Conservation (phyloP, 2,888 invertebrate genomes). For the Rhagonycha fulva region DNA sequence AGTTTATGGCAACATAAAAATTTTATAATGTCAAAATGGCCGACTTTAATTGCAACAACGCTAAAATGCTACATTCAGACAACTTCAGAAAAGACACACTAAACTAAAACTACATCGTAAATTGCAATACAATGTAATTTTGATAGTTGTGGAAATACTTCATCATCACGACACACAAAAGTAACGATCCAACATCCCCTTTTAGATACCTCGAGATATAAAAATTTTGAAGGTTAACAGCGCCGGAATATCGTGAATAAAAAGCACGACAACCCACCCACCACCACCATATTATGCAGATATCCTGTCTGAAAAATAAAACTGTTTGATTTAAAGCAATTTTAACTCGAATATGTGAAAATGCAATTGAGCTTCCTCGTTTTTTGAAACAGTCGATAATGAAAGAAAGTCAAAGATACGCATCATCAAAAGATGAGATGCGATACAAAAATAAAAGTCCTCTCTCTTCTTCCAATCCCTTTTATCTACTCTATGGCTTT, state of each 20-base stretch:
- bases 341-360: background rate
- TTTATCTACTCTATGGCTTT: background rate
- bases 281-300: background rate
- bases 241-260: background rate
- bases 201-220: background rate
- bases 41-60: slow-evolving; percentile 6
- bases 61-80: slow-evolving; percentile 9
- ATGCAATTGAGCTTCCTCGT: background rate
- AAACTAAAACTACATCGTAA: slow-evolving; percentile 7
- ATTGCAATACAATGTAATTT: slow-evolving; percentile 10
- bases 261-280: background rate
- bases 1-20: slow-evolving; percentile 22
- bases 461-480: background rate
- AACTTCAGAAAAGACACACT: background rate
- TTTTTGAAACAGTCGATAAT: background rate
- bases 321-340: background rate
- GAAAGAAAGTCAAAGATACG: background rate
- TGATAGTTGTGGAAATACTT: slow-evolving; percentile 7
- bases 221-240: background rate
- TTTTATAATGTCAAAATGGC: slow-evolving; percentile 17
- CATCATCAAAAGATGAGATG: background rate
- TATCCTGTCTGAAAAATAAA: too few relatives aligned
- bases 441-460: background rate
- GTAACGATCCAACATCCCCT: slow-evolving; percentile 1
- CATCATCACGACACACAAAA: background rate